Evolutionary conservation across 2,888 invertebrate genomes (phyloP).

Genomic region (Lysandra coridon): DNA sequence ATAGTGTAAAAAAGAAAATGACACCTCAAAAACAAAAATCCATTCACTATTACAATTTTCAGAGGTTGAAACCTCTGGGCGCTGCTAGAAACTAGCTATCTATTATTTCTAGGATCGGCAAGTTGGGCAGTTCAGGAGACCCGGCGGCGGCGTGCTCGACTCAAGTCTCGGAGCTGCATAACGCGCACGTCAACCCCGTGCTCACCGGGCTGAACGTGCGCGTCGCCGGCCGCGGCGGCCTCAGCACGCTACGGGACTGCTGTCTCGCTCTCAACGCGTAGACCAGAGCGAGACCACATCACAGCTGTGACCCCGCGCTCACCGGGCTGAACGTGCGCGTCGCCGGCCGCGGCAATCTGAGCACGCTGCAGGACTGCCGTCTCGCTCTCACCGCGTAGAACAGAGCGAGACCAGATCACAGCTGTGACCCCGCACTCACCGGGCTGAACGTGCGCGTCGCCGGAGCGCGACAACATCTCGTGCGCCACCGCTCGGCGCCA

Average conservation of each 20-base stretch:
- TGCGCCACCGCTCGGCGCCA: too few species aligned
- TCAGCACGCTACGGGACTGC: conserved; percentile 42
- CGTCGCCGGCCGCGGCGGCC: conserved; percentile 44
- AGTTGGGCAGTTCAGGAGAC: conserved; percentile 78
- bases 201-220: conserved; percentile 43
- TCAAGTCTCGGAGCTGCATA: conserved; percentile 82
- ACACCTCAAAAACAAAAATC: too few species aligned
- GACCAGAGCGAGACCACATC: not conserved
- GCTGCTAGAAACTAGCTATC: not conserved
- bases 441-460: too few species aligned
- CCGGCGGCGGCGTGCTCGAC: conserved; percentile 83
- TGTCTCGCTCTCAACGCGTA: conserved; percentile 40
- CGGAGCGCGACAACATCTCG: not conserved
- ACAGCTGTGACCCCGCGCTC: conserved; percentile 49
- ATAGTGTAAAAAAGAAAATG: too few species aligned
- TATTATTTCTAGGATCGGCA: conserved; percentile 72
- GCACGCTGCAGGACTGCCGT: conserved; percentile 43
- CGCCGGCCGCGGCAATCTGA: conserved; percentile 35
- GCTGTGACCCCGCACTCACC: too few species aligned
- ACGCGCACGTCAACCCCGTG: conserved; percentile 75
- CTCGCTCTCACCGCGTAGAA: conserved; percentile 30
- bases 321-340: conserved; percentile 31
- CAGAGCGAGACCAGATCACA: too few species aligned
- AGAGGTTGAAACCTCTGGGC: too few species aligned
- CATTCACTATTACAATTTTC: too few species aligned